A percentile compares a stretch with the other conserved stretches of the same genome.
Conservation (phyloP, 2,888 invertebrate genomes). For the Coelopa pilipes region DNA sequence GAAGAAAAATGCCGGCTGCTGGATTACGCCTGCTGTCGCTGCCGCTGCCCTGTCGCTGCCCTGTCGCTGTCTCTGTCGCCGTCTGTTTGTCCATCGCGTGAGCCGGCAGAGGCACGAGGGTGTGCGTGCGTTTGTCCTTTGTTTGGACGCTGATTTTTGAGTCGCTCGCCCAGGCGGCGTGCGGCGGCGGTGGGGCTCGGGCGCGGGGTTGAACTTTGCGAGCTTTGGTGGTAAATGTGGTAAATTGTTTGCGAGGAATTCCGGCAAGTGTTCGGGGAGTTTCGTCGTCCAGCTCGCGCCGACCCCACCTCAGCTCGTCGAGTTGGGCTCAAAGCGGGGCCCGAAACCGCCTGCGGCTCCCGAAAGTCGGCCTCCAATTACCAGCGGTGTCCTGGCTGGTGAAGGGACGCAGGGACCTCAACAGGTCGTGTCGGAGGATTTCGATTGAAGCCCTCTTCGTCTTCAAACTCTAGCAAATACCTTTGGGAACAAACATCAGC, state of each 20-base stretch:
- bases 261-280: background rate
- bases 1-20: constrained; percentile 19
- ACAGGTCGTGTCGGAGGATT: too few relatives aligned
- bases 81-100: constrained; percentile 9
- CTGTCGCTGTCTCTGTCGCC: background rate
- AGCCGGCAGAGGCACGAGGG: background rate
- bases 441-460: too few relatives aligned
- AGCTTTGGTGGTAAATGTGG: constrained; percentile 17
- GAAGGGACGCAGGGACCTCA: too few relatives aligned
- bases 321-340: too few relatives aligned
- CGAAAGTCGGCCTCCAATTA: too few relatives aligned
- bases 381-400: too few relatives aligned
- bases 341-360: too few relatives aligned
- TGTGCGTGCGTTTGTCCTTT: background rate
- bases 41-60: background rate
- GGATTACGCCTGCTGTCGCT: constrained; percentile 11
- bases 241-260: constrained; percentile 21
- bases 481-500: too few relatives aligned
- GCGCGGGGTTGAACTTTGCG: constrained; percentile 12
- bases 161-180: too few relatives aligned
- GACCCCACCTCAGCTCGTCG: too few relatives aligned
- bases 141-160: constrained; percentile 5
- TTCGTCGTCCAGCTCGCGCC: background rate
- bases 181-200: too few relatives aligned
- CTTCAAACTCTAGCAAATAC: too few relatives aligned